A percentile compares a stretch with the other conserved stretches of the same genome.
Evolutionary conservation across 1,140 invertebrate species (phyloP).

Genomic region (Pachypeltis micranthus): DNA sequence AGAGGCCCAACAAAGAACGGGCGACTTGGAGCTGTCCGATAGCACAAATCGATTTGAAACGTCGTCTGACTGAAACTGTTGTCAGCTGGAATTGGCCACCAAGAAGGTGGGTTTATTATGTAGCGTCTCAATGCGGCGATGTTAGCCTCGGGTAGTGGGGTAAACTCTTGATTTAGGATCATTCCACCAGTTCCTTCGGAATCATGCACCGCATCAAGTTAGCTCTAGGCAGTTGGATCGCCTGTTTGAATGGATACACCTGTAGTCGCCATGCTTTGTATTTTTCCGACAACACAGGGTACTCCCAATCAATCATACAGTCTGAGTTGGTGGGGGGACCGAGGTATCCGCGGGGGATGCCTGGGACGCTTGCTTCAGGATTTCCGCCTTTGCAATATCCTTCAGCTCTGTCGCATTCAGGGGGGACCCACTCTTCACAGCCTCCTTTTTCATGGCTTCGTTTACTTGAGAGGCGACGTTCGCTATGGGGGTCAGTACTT

Average conservation of each 20-base stretch:
- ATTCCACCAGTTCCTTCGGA: too few species aligned
- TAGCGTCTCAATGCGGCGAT: too few species aligned
- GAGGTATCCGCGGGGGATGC: neutral
- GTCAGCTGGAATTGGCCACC: too few species aligned
- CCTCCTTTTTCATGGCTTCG: neutral
- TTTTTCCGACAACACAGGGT: neutral
- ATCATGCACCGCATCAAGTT: neutral
- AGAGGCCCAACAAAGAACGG: too few species aligned
- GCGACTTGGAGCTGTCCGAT: too few species aligned
- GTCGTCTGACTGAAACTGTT: too few species aligned
- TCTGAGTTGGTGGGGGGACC: neutral
- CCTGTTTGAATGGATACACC: neutral
- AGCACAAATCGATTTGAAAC: too few species aligned
- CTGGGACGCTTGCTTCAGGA: too few species aligned
- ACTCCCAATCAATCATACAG: neutral
- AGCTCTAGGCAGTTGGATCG: neutral
- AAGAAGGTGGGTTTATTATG: too few species aligned
- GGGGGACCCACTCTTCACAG: neutral
- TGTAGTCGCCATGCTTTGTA: neutral
- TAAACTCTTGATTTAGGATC: too few species aligned
- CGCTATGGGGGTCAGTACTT: neutral
- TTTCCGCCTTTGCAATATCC: neutral
- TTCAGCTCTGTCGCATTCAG: neutral
- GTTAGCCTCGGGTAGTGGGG: too few species aligned
- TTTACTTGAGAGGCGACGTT: neutral